Evolutionary conservation across 2,888 invertebrate genomes (phyloP), one percentile per base, ranked within the genome.

Genomic region (Lithosia quadra): DNA sequence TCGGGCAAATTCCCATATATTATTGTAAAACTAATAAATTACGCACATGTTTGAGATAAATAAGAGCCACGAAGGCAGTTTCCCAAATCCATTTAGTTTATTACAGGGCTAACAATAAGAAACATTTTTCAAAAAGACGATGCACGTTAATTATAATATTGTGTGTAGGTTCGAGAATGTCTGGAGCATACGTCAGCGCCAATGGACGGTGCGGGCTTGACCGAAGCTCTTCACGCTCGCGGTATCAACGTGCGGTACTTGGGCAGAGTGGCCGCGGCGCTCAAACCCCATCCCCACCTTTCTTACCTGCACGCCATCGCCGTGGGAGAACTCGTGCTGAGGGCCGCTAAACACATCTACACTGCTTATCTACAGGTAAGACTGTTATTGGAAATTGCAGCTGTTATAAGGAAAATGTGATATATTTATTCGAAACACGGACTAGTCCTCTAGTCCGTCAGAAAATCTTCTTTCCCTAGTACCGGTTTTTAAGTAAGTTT

Each of bases 221-320:
- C 98, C 0, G 99, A 99, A 91, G 97, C 98, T 11, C 95, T 99
- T 90, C 99, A 99, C 93, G 97, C 97, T 81, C 97, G 98, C 77
- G 99, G 99, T 79, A 99, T 99, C 85, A 99, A 99, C 94, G 97
- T 99, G 78, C 96, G 99, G 69, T 99, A 99, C 92, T 95, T 99
- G 78, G 99, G 99, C 63, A 98, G 98, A 94, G 97, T 99, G 60
- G 97, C 98, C 60, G 96, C 96, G 72, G 96, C 97, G 89, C 94
- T 99, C 63, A 93, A 96, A 0, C 97, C 97, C 87, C 97, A 98
- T 84, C 96, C 97, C 69, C 96, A 97, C 76, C 95, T 99, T 68
- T 96, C 97, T 76, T 99, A 99, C 93, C 95, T 98, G 72, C 97
- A 99, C 95, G 97, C 97, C 76, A 98, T 99, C 84, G 98, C 98